Conservation (phyloP, 35 echinoderm and acorn worm species). For the Anneissia japonica region DNA sequence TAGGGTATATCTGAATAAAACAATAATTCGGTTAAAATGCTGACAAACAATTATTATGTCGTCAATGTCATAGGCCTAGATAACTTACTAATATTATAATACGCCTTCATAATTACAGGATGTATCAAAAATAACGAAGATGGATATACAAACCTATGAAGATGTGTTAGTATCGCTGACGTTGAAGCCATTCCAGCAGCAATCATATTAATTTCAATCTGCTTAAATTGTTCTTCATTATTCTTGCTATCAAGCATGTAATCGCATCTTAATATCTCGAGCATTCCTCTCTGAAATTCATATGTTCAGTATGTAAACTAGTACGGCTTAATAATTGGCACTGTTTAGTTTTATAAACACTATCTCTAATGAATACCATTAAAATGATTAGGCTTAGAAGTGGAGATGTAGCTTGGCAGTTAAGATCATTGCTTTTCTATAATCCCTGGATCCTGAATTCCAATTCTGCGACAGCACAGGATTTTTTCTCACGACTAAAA, state of each 20-base stretch:
- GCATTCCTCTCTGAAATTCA: background rate
- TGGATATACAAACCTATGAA: background rate
- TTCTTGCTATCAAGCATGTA: background rate
- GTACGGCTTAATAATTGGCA: background rate
- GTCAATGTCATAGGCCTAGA: too few species aligned
- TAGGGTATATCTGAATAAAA: background rate
- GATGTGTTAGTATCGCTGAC: background rate
- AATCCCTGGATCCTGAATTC: too few species aligned
- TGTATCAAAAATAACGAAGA: too few species aligned
- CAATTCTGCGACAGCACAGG: too few species aligned
- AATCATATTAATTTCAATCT: background rate
- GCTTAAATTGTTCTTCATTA: background rate
- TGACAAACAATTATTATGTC: too few species aligned
- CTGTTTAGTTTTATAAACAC: background rate
- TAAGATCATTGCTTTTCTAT: too few species aligned
- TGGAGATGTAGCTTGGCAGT: too few species aligned
- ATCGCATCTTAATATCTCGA: background rate
- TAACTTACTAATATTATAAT: too few species aligned
- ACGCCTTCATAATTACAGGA: too few species aligned
- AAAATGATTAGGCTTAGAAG: background rate
- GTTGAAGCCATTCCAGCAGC: background rate
- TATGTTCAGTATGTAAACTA: too few species aligned
- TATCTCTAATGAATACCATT: background rate
- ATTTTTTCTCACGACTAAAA: too few species aligned
- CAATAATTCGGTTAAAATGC: too few species aligned